phyloP scores from a whole-genome alignment of 2,888 invertebrate genomes.

The Pseudanteris insignis region DNA sequence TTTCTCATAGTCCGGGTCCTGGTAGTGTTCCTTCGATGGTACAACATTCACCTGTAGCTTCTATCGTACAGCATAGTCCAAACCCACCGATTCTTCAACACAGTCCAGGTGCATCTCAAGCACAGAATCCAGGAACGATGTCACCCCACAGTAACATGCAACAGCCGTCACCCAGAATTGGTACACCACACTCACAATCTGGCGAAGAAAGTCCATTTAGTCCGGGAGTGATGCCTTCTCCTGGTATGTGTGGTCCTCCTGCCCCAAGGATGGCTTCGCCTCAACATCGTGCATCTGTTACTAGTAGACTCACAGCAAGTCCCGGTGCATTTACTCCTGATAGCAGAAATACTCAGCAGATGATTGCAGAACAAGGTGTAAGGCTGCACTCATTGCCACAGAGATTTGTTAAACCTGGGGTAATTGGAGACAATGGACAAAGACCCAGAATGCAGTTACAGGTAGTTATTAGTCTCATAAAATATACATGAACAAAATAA shows the following conservation, averaged over 20 bases:
- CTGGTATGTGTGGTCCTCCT: conserved; percentile 65
- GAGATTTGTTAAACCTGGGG: conserved; percentile 66
- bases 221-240: conserved; percentile 69
- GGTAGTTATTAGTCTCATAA: conserved; percentile 12
- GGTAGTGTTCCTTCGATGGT: conserved; percentile 60
- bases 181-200: conserved; percentile 72
- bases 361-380: conserved; percentile 55
- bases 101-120: conserved; percentile 52
- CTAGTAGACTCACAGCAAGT: conserved; percentile 69
- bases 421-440: conserved; percentile 57
- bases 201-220: conserved; percentile 71
- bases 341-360: conserved; percentile 58
- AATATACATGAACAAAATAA: too few species aligned
- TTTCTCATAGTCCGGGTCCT: conserved; percentile 69
- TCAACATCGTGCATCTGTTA: conserved; percentile 67
- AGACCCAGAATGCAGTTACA: conserved; percentile 60
- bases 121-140: conserved; percentile 65
- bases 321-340: conserved; percentile 64
- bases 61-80: conserved; percentile 68
- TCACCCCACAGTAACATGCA: conserved; percentile 71
- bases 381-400: conserved; percentile 57
- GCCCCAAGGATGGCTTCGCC: conserved; percentile 71
- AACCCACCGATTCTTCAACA: conserved; percentile 66
- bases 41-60: conserved; percentile 61
- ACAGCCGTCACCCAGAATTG: conserved; percentile 70